Base-by-base conservation (phyloP, 1,140 invertebrate species). In the Wasmannia auropunctata region DNA sequence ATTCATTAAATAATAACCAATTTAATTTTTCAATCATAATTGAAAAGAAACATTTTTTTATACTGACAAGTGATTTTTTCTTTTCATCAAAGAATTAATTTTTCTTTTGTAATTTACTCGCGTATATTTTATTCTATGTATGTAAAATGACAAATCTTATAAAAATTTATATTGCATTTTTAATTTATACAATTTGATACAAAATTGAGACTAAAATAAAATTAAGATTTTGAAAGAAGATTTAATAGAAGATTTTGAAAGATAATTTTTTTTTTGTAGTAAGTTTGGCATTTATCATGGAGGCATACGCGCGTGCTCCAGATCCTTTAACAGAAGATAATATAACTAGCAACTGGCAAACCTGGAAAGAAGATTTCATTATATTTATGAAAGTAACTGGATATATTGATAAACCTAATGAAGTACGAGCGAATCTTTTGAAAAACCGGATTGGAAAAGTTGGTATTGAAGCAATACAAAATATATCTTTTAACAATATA, bases 291-390 rank as follows among this genome's bases (percentile, higher is more conserved):
- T 11, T 63, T 5, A 37, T n/a, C 16, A 91, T 91, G 90, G 85
- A 91, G 31, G 4, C 11, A 1, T 37, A 67, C 1, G 79, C 77
- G 11, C 51, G 69, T 49, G 31, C 83, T 22, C 90, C 90, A 3
- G 46, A 40, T n/a, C 83, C 81, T 60, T 85, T 92, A 31, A 49
- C 40, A 19, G 19, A 62, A 7, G 11, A 0, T 34, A 22, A 88
- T n/a, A 86, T 85, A 65, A 19, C 54, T 16, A 65, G 75, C 31
- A 92, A 90, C 49, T 92, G 91, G 91, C 63, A 65, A 10, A 62
- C 19, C 28, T 92, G 90, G 88, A 91, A 86, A 76, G 67, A 86
- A 54, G 65, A 86, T 49, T 92, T 92, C 25, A 2, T 80, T 1
- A 67, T 77, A 22, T 92, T 88, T 67, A 65, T 92, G 58, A 87